These are phyloP conservation scores for Nanger granti DNA, from an alignment of 2,113 vertebrate species.

Conservation along the genomic window DNA sequence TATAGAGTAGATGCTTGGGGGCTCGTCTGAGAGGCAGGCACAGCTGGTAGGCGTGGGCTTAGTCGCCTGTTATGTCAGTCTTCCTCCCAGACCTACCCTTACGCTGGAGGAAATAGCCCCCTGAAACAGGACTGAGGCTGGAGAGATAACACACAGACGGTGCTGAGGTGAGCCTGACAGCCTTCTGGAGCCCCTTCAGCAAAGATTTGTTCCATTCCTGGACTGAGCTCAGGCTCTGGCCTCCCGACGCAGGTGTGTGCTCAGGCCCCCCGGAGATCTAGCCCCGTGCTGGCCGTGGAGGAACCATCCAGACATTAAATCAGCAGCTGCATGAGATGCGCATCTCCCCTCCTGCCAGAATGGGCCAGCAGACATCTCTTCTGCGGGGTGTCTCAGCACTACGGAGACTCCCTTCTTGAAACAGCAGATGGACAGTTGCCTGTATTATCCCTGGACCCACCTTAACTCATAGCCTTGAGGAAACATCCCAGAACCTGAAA, in stretches of 20 bases:
- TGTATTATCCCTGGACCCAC: neutral
- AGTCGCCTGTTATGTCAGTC: neutral
- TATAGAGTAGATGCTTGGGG: neutral
- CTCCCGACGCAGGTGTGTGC: accelerated
- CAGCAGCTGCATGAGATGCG: neutral
- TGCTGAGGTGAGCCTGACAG: accelerated
- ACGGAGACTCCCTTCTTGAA: neutral
- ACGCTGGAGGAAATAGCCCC: neutral
- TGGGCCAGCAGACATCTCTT: neutral
- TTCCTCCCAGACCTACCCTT: neutral
- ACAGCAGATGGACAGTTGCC: neutral
- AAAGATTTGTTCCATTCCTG: neutral
- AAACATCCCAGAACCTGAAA: neutral
- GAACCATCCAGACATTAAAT: accelerated
- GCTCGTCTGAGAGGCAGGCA: accelerated
- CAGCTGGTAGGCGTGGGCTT: neutral
- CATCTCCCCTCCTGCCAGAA: neutral
- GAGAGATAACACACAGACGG: neutral
- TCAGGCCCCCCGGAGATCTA: accelerated
- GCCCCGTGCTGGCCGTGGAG: accelerated
- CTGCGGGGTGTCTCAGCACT: neutral
- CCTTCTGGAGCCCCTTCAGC: neutral
- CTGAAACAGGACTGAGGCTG: neutral
- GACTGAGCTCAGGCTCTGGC: neutral
- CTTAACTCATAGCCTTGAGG: neutral